Percentiles rank a stretch among this genome's conserved stretches.
phyloP scores from a whole-genome alignment of 2,113 vertebrate genomes.

The Motacilla tschutschensis region DNA sequence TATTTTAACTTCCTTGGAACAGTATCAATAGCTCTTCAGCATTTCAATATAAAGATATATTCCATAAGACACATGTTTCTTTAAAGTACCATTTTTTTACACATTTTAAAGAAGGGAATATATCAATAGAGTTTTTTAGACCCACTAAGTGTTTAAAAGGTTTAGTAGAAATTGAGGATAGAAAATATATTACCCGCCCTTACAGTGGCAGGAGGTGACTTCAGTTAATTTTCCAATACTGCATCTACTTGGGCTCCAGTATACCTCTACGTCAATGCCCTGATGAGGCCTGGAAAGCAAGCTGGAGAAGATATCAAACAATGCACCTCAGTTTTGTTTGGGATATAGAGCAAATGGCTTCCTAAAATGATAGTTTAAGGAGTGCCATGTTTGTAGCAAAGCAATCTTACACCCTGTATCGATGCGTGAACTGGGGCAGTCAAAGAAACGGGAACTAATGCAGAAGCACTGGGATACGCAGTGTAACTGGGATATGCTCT shows the following conservation, averaged over 20 bases:
- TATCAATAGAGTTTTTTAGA: not conserved
- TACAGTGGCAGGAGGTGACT: not conserved
- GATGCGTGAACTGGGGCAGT: not conserved
- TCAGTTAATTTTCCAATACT: not conserved
- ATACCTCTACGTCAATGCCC: not conserved
- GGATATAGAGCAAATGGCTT: not conserved
- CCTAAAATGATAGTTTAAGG: not conserved
- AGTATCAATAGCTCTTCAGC: not conserved
- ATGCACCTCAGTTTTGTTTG: not conserved
- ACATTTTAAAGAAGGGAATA: not conserved
- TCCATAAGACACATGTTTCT: not conserved
- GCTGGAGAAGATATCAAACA: not conserved
- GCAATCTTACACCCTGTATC: not conserved
- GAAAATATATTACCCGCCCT: not conserved
- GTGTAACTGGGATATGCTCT: not conserved
- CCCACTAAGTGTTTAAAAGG: not conserved
- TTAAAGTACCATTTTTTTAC: not conserved
- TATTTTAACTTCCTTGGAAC: not conserved
- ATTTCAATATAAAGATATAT: not conserved
- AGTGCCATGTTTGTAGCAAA: not conserved
- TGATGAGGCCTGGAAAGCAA: not conserved
- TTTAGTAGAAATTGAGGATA: not conserved
- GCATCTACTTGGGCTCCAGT: not conserved
- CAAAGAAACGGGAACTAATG: not conserved
- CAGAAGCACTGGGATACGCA: not conserved